Percentiles rank a stretch among this genome's conserved stretches.
Evolutionary conservation across 2,888 invertebrate species (phyloP).

Genomic region (Latheticus oryzae): DNA sequence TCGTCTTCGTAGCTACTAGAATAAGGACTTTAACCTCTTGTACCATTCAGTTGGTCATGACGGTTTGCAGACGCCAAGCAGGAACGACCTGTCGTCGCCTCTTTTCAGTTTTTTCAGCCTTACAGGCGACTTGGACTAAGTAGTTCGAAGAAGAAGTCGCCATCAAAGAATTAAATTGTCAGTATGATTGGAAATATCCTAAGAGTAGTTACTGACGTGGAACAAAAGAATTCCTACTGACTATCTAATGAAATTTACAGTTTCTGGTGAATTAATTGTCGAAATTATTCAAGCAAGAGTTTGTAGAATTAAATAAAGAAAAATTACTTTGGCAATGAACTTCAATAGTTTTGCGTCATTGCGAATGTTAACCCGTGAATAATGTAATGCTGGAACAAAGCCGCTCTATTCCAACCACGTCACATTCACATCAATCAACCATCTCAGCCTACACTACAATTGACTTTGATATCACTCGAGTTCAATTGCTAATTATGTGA

Average conservation of each 20-base stretch:
- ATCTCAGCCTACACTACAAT: slow-evolving; percentile 7
- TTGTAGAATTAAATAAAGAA: too few relatives aligned
- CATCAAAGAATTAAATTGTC: not conserved
- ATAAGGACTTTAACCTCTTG: slow-evolving; percentile 64
- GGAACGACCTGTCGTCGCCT: slow-evolving; percentile 30
- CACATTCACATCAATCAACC: slow-evolving; percentile 11
- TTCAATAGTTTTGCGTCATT: slow-evolving; percentile 10
- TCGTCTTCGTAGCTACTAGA: slow-evolving; percentile 58
- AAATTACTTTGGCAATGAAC: slow-evolving; percentile 30
- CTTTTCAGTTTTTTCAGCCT: not conserved
- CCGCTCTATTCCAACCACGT: slow-evolving; percentile 8
- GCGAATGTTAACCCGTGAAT: slow-evolving; percentile 23
- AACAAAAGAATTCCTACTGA: slow-evolving; percentile 1
- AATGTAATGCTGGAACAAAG: slow-evolving; percentile 13
- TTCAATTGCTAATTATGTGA: slow-evolving; percentile 7
- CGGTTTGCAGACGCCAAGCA: slow-evolving; percentile 18
- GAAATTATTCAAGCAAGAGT: too few relatives aligned
- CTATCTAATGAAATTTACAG: slow-evolving; percentile 3
- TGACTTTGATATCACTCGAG: not conserved
- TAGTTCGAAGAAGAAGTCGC: not conserved
- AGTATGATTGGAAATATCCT: not conserved
- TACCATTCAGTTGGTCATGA: slow-evolving; percentile 38
- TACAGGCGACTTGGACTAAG: not conserved
- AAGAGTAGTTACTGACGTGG: slow-evolving; percentile 1
- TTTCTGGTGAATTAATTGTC: too few relatives aligned